A percentile compares a stretch with the other conserved stretches of the same genome.
phyloP scores from a whole-genome alignment of 2,888 invertebrate genomes.

The Dasysyrphus tricinctus region DNA sequence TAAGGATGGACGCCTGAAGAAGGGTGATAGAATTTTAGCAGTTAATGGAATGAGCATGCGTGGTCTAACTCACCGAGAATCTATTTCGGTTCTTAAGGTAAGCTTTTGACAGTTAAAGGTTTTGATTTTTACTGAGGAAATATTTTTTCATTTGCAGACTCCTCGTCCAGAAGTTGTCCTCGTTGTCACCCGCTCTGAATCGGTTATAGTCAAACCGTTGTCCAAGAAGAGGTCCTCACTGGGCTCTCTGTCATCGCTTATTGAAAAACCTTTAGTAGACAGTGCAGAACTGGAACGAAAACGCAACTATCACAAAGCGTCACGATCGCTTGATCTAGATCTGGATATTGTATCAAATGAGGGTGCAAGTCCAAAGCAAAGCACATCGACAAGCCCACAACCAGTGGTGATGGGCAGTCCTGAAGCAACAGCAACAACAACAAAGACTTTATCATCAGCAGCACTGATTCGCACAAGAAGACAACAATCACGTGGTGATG shows the following conservation, averaged over 20 bases:
- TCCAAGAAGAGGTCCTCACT: conserved; percentile 83
- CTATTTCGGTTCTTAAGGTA: conserved; percentile 94
- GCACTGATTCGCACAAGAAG: conserved; percentile 80
- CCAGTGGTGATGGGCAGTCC: conserved; percentile 63
- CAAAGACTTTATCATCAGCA: conserved; percentile 79
- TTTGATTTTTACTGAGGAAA: background rate
- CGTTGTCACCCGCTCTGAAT: conserved; percentile 87
- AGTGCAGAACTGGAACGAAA: conserved; percentile 81
- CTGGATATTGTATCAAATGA: conserved; percentile 82
- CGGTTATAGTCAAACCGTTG: conserved; percentile 81
- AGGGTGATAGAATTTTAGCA: conserved; percentile 94
- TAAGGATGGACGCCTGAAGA: conserved; percentile 92
- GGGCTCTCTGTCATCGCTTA: conserved; percentile 83
- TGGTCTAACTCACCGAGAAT: conserved; percentile 93
- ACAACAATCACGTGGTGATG: conserved; percentile 81
- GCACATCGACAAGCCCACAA: conserved; percentile 79
- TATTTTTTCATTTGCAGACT: conserved; percentile 84
- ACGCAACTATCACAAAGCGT: conserved; percentile 82
- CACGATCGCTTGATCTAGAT: conserved; percentile 82
- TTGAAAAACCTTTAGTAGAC: conserved; percentile 80
- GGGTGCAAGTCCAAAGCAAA: conserved; percentile 74
- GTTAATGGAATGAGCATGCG: conserved; percentile 94
- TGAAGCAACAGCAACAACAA: conserved; percentile 63
- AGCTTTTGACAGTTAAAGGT: background rate
- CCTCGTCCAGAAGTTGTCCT: conserved; percentile 91